Percentiles rank a stretch among this genome's conserved stretches.
These are phyloP conservation scores for Cheilosia vernalis DNA, from an alignment of 2,888 invertebrate species.

Conservation along the genomic window DNA sequence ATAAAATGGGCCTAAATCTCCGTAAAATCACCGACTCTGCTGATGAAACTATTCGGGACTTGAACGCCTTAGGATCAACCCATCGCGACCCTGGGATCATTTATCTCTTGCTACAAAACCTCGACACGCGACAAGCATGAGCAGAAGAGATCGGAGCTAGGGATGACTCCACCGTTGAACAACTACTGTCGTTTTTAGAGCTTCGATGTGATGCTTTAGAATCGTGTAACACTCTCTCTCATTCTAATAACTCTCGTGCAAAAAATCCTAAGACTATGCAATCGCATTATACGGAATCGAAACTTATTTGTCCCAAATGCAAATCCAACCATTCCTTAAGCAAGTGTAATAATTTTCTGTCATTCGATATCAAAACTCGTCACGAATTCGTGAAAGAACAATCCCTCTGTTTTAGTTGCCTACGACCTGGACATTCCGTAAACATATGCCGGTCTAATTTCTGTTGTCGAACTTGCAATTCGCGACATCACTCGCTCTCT, in stretches of 20 bases:
- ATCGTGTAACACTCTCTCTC: no score
- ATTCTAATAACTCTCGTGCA: no score
- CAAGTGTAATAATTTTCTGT: background rate
- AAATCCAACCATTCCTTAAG: constrained; percentile 11
- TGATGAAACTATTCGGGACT: constrained; percentile 2
- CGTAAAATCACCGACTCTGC: background rate
- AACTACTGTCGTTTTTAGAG: no score
- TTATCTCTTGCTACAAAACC: no score
- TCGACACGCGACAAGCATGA: no score
- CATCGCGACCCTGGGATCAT: background rate
- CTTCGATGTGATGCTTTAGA: no score
- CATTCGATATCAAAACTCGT: constrained; percentile 19
- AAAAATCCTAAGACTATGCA: background rate
- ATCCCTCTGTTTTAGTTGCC: constrained; percentile 6
- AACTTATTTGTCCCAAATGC: no score
- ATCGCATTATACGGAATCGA: no score
- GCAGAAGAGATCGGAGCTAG: no score
- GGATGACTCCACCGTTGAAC: no score
- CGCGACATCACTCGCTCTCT: constrained; percentile 8
- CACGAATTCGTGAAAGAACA: constrained; percentile 20
- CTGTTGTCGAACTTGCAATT: no score
- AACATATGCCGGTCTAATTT: background rate
- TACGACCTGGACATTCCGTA: constrained; percentile 9
- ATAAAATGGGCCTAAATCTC: background rate
- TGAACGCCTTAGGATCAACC: background rate